Evolutionary conservation across 1,140 invertebrate genomes (phyloP).

Genomic region (Heliconius eleuchia): DNA sequence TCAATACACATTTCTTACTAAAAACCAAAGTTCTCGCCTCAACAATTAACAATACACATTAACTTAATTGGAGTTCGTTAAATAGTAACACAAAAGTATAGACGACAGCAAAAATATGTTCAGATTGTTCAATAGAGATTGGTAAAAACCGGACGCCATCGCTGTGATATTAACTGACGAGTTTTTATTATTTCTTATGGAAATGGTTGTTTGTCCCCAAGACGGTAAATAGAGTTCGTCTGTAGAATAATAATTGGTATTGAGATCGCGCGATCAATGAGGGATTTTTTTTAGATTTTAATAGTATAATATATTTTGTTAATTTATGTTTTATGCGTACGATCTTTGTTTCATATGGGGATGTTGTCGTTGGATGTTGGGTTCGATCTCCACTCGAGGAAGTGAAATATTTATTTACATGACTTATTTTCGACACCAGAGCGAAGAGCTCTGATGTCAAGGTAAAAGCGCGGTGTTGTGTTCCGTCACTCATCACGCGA

Average conservation of each 20-base stretch:
- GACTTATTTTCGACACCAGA: too few relatives aligned
- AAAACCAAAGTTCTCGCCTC: constrained; percentile 9
- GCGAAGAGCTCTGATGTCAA: too few relatives aligned
- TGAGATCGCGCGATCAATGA: background rate
- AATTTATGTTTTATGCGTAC: too few relatives aligned
- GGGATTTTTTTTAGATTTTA: background rate
- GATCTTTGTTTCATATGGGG: too few relatives aligned
- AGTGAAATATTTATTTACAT: too few relatives aligned
- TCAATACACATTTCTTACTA: background rate
- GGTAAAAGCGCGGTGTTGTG: too few relatives aligned
- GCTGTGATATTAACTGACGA: background rate
- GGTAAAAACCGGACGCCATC: background rate
- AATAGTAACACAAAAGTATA: background rate
- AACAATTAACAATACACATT: constrained; percentile 3
- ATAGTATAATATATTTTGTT: too few relatives aligned
- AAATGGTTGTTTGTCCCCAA: background rate
- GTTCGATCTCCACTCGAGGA: too few relatives aligned
- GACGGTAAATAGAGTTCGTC: background rate
- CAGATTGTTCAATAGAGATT: background rate
- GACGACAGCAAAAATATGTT: background rate
- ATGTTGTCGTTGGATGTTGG: too few relatives aligned
- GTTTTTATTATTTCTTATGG: background rate
- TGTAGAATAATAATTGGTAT: background rate
- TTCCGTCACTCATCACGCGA: too few relatives aligned
- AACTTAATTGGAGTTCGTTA: constrained; percentile 8